phyloP scores from a whole-genome alignment of 2,113 vertebrate genomes.

The Python bivittatus region DNA sequence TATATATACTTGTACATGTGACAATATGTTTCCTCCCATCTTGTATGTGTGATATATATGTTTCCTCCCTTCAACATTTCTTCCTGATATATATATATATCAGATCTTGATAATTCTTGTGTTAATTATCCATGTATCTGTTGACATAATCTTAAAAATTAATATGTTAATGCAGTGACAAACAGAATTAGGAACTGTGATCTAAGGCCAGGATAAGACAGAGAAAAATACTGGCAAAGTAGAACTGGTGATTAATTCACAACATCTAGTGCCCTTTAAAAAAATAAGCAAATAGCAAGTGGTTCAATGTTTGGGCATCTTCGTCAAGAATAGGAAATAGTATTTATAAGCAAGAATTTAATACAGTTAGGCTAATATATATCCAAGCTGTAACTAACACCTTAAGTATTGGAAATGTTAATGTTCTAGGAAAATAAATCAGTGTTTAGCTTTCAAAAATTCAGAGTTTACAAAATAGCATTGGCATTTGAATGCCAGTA shows the following conservation, averaged over 20 bases:
- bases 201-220: neutral
- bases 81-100: no score
- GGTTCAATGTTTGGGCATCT: neutral
- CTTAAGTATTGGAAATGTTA: neutral
- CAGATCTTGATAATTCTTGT: no score
- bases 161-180: neutral
- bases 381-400: neutral
- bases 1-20: no score
- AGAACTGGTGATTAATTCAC: no score
- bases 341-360: neutral
- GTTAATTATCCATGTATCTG: neutral
- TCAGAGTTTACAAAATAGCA: rapidly evolving
- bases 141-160: neutral
- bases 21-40: no score
- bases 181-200: neutral
- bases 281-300: neutral
- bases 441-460: neutral
- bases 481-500: neutral
- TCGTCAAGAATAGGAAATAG: neutral
- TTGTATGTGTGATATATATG: no score
- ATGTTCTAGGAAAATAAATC: neutral
- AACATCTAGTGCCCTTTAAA: no score
- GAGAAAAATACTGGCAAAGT: no score
- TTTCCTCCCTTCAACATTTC: no score
- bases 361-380: neutral